These are phyloP conservation scores for Zapus hudsonius DNA, from an alignment of 2,113 vertebrate genomes.

Conservation along the genomic window DNA sequence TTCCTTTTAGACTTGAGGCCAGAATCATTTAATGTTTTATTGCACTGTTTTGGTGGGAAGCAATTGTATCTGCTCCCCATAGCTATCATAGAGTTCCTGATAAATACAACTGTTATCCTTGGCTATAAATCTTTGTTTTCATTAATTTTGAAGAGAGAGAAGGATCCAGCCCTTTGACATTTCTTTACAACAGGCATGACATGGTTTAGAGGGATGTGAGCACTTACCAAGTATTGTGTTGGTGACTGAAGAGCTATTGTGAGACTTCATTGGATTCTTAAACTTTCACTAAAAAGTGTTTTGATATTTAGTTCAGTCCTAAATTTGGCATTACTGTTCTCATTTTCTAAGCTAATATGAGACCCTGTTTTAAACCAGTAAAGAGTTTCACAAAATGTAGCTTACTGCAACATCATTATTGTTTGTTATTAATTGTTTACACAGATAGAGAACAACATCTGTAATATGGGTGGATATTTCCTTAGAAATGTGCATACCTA, in stretches of 20 bases:
- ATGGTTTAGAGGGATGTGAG: neutral
- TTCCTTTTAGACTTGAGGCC: neutral
- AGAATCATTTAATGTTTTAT: neutral
- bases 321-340: neutral
- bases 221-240: slow-evolving; percentile 35
- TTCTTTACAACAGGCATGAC: neutral
- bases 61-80: neutral
- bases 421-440: slow-evolving; percentile 13
- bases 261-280: neutral
- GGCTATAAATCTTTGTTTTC: neutral
- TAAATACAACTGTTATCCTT: slow-evolving; percentile 30
- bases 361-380: slow-evolving; percentile 25
- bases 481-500: slow-evolving; percentile 56
- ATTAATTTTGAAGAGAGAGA: slow-evolving; percentile 36
- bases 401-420: slow-evolving; percentile 56
- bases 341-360: slow-evolving; percentile 16
- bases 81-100: neutral
- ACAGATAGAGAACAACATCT: slow-evolving; percentile 60
- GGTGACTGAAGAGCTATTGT: neutral
- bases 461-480: slow-evolving; percentile 52
- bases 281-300: slow-evolving; percentile 22
- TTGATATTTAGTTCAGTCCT: slow-evolving; percentile 50
- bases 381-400: slow-evolving; percentile 34
- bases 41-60: neutral
- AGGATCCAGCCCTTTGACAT: neutral